Conservation (phyloP, 2,888 invertebrate species). For the Kryphioiulus occultus region DNA sequence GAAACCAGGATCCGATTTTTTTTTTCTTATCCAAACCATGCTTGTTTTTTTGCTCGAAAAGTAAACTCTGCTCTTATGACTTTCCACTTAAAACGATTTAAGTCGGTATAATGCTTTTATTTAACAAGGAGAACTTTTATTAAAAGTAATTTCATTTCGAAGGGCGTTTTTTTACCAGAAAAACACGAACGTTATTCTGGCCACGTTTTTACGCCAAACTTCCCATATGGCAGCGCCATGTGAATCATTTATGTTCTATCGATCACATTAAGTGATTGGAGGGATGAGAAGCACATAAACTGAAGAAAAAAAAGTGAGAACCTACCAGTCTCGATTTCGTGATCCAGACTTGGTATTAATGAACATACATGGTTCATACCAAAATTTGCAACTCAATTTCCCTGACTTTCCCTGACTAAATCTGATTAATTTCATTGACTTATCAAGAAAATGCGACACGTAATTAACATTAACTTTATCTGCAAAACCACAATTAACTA, state of each 20-base stretch:
- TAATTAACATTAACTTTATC: no score
- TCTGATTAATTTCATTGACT: no score
- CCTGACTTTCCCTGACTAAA: no score
- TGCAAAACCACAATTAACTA: no score
- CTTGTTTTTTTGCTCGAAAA: neutral
- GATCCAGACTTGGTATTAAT: neutral
- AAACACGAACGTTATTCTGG: neutral
- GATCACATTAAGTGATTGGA: slow-evolving; percentile 27
- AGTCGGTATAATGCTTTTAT: neutral
- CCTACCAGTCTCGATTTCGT: neutral
- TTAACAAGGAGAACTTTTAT: slow-evolving; percentile 24
- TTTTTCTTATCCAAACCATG: no score
- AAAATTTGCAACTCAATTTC: no score
- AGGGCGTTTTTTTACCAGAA: neutral
- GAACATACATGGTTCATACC: neutral
- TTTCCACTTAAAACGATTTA: slow-evolving; percentile 36
- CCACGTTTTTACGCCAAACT: neutral
- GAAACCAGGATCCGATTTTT: neutral
- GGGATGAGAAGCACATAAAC: neutral
- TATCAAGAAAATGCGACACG: no score
- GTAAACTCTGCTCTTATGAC: neutral
- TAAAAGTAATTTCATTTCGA: slow-evolving; percentile 28
- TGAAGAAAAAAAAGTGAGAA: neutral
- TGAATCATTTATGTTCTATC: slow-evolving; percentile 28
- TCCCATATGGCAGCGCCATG: slow-evolving; percentile 11